Percentiles rank a stretch among this genome's conserved stretches.
These are phyloP conservation scores for Pectinophora gossypiella DNA, from an alignment of 1,140 invertebrate genomes.

Conservation along the genomic window DNA sequence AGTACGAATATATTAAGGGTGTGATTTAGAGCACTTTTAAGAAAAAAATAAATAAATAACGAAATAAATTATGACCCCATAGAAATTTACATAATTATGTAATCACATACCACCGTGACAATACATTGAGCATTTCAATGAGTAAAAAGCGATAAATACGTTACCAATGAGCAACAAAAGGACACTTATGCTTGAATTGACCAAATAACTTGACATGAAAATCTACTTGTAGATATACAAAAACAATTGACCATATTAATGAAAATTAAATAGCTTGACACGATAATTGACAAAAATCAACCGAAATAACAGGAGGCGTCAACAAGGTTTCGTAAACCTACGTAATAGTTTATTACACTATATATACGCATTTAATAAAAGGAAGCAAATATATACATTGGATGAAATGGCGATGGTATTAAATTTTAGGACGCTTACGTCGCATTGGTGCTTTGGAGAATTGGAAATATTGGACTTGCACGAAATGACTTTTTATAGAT, in stretches of 20 bases:
- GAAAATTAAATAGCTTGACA: slow-evolving; percentile 46
- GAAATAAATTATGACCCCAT: slow-evolving; percentile 50
- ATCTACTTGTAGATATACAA: slow-evolving; percentile 30
- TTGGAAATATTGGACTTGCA: slow-evolving; percentile 28
- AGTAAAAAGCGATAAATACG: slow-evolving; percentile 55
- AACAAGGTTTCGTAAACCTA: slow-evolving; percentile 60
- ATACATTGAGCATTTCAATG: slow-evolving; percentile 68
- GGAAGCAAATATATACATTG: slow-evolving; percentile 22
- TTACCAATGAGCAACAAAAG: slow-evolving; percentile 56
- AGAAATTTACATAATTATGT: slow-evolving; percentile 39
- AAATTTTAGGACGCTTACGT: slow-evolving; percentile 19
- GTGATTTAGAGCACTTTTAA: not conserved
- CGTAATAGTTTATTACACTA: no score
- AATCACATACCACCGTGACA: slow-evolving; percentile 58
- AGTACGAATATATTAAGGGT: not conserved
- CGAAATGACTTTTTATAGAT: slow-evolving; percentile 32
- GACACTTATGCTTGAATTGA: slow-evolving; percentile 58
- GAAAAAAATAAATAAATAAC: slow-evolving; percentile 35
- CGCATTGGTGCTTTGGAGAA: slow-evolving; percentile 11
- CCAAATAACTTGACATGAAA: slow-evolving; percentile 46
- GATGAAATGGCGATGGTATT: not conserved
- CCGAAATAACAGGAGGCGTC: slow-evolving; percentile 50
- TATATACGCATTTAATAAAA: slow-evolving; percentile 51
- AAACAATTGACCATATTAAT: slow-evolving; percentile 63
- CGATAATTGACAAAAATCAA: slow-evolving; percentile 69